phyloP scores from a whole-genome alignment of 2,888 invertebrate species.

The Acrobasis consociella region DNA sequence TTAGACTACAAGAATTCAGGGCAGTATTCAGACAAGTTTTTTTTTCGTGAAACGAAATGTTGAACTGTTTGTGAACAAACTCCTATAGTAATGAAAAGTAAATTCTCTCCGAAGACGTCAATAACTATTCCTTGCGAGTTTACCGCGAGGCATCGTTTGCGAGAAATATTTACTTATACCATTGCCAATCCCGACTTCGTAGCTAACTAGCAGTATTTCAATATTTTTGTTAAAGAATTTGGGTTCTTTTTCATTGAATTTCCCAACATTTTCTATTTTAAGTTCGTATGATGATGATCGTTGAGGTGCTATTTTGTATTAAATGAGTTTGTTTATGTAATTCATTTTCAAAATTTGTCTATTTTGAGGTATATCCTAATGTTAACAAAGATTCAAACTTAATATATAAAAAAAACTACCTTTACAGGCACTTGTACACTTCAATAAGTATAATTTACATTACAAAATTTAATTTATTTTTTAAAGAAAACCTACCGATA shows the following conservation, averaged over 20 bases:
- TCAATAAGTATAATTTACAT: too few relatives aligned
- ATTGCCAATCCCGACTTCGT: conserved; percentile 37
- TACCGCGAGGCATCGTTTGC: conserved; percentile 48
- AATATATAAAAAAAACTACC: too few relatives aligned
- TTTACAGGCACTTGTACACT: too few relatives aligned
- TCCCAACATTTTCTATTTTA: conserved; percentile 72
- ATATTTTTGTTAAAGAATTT: conserved; percentile 44
- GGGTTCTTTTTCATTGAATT: conserved; percentile 63
- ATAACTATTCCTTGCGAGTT: conserved; percentile 66
- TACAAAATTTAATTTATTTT: too few relatives aligned
- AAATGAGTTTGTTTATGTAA: too few relatives aligned
- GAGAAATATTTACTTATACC: conserved; percentile 65
- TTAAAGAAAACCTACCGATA: too few relatives aligned
- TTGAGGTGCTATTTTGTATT: background rate
- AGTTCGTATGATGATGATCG: conserved; percentile 41
- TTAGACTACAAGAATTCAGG: conserved; percentile 18
- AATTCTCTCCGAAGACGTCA: conserved; percentile 68
- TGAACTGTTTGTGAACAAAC: conserved; percentile 72
- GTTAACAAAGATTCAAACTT: too few relatives aligned
- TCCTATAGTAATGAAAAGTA: conserved; percentile 75
- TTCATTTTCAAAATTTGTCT: too few relatives aligned
- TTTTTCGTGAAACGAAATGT: conserved; percentile 49
- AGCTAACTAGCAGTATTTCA: conserved; percentile 33
- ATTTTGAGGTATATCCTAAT: too few relatives aligned
- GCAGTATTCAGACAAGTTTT: conserved; percentile 31